Evolutionary conservation across 2,113 vertebrate species (phyloP), one percentile per base, ranked within the genome.

Genomic region (Falco punctatus): DNA sequence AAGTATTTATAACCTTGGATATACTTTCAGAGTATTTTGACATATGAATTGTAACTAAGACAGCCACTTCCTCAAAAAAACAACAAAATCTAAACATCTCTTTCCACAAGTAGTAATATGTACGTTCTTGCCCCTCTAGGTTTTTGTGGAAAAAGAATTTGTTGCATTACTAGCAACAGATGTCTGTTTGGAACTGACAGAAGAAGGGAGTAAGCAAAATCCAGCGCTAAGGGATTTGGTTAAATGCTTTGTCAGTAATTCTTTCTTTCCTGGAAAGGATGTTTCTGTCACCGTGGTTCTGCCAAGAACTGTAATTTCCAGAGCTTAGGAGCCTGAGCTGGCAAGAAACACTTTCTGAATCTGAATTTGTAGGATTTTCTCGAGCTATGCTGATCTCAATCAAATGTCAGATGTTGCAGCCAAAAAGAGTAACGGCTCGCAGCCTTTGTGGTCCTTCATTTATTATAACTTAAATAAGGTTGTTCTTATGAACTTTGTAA

Each of bases 181-280:
- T 92, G 38, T 62, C 58, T 88, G 38, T 87, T 62, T 81, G 87
- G 71, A 93, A 51, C n/a, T 54, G 40, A 42, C 24, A 51, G 87
- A 80, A 59, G 33, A 58, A 77, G 42, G 70, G 58, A 93, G 49
- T 80, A 86, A 73, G 66, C 54, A 86, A 93, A 93, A 61, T 79
- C 33, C 33, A 61, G 1, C 66, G 79, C 35, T 69, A 73, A 94
- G 40, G 35, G 62, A 82, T 96, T 95, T 91, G 55, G 12, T 91
- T 75, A 85, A 91, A 89, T 85, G 84, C 65, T 79, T 84, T 91
- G 78, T 69, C 74, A 90, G 84, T 93, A 78, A 49, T 75, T 74
- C 21, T 40, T 86, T 81, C n/a, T 82, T 94, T 59, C 52, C 51
- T 51, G 66, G 65, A 87, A 86, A 80, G 49, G 57, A 40, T 82